Base-by-base conservation (phyloP, 2,113 vertebrate genomes). In the Trichomycterus rosablanca region DNA sequence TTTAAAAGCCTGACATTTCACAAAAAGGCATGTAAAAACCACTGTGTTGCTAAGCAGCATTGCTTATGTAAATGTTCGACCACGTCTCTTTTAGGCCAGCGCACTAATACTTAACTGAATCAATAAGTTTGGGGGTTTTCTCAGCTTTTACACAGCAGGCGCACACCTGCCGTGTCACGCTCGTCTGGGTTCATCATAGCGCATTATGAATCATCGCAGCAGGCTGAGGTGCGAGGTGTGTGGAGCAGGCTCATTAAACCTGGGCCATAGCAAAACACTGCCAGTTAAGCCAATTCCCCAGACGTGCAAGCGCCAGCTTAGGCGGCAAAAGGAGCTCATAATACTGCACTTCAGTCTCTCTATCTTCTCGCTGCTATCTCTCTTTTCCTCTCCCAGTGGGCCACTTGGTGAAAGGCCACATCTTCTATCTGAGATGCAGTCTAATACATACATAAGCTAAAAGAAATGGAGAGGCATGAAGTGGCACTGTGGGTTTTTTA, bases 61-160 rank as follows among this genome's bases (percentile, higher is more conserved):
- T 22, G 24, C 14, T 24, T 66, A 40, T 42, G 28, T 71, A 53
- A 23, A 66, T 64, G 60, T 72, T 71, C 39, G n/a, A 8, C n/a
- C 42, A n/a, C n/a, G 48, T 60, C 15, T 28, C 9, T 55, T 61
- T 60, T 28, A 34, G 24, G 12, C 12, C n/a, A 40, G 59, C 34
- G 54, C 43, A 58, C 7, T 4, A 39, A 54, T 26, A 8, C 16
- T 30, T 9, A 3, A 5, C 35, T 53, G 62, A 76, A 80, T 78
- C 71, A 76, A 67, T 73, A 53, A 66, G 63, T 66, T 48, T 23
- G 43, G 49, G n/a, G 77, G 76, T 72, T 82, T 73, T 74, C 76
- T 79, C 79, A 79, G 75, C 79, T 83, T 80, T 74, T 4, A 80
- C 70, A 81, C 81, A 72, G 74, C 44, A 67, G 73, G 75, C 42